Base-by-base conservation (phyloP, 2,888 invertebrate genomes). In the Lypha dubia region DNA sequence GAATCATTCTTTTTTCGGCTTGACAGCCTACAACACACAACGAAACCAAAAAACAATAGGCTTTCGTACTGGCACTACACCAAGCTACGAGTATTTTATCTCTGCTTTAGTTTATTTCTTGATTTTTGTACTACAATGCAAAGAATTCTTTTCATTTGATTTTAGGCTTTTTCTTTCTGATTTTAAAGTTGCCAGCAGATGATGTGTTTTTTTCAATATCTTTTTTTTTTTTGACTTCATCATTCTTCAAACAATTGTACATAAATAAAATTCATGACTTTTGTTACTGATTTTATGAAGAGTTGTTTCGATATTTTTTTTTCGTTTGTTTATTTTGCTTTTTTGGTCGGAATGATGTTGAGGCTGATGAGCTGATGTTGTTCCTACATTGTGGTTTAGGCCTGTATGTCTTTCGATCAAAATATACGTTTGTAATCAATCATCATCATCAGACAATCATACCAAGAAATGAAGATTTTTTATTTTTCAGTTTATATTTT, bases 21-120 rank as follows among this genome's bases (percentile, higher is more conserved):
- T 84, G 84, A 84, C 84, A 81, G 84, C 73, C 84, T 68, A 84
- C 84, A 84, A 81, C 81, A 77, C n/a, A n/a, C n/a, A n/a, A n/a
- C n/a, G n/a, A n/a, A n/a, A n/a, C n/a, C n/a, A n/a, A n/a, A n/a
- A 77, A 68, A 74, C 76, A 84, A 71, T 65, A 65, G n/a, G 24
- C 6, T 35, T 44, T 15, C 24, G 6, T 35, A 24, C 44, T 44
- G 28, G 44, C 41, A 70, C 60, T 20, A 28, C 41, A 70, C 38
- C n/a, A 68, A 60, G 58, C 24, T 9, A n/a, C n/a, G n/a, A n/a
- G n/a, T n/a, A 38, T 71, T 58, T 81, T 84, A 75, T 84, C 80
- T 84, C 58, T 81, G 84, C 81, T 84, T 84, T 77, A 73, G 73
- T 81, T 84, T n/a, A n/a, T n/a, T n/a, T n/a, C n/a, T 65, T 53